These are phyloP conservation scores for Temnopleurus reevesii DNA, from an alignment of 53 echinoderm and acorn worm species.

Conservation along the genomic window DNA sequence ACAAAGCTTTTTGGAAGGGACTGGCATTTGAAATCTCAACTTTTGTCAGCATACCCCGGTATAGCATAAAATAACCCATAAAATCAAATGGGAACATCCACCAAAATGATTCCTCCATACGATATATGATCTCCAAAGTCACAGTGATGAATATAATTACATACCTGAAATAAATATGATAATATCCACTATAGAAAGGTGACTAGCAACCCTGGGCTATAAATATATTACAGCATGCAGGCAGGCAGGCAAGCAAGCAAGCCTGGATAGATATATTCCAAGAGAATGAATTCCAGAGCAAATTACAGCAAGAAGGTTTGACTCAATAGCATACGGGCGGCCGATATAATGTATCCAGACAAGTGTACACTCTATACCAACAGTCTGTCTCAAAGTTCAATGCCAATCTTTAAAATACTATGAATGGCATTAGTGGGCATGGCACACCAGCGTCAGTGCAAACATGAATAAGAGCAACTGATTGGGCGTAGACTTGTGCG, in stretches of 20 bases:
- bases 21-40: too few relatives aligned
- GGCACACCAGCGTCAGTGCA: background rate
- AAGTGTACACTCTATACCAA: slow-evolving; percentile 12
- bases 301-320: background rate
- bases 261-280: slow-evolving; percentile 36
- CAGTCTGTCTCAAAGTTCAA: slow-evolving; percentile 52
- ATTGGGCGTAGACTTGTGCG: background rate
- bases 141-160: background rate
- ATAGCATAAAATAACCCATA: too few relatives aligned
- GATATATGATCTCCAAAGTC: slow-evolving; percentile 3
- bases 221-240: slow-evolving; percentile 12
- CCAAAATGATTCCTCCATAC: background rate
- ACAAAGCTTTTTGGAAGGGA: too few relatives aligned
- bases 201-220: background rate
- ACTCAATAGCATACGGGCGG: background rate
- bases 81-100: background rate
- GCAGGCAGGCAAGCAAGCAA: background rate
- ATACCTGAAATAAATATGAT: slow-evolving; percentile 53
- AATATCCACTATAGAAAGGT: background rate
- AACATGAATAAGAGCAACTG: slow-evolving; percentile 4
- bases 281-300: slow-evolving; percentile 21
- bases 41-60: background rate
- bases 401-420: slow-evolving; percentile 15
- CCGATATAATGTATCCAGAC: background rate
- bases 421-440: background rate